Evolutionary conservation across 2,113 vertebrate genomes (phyloP), one percentile per base, ranked within the genome.

Genomic region (Seriola dumerili): DNA sequence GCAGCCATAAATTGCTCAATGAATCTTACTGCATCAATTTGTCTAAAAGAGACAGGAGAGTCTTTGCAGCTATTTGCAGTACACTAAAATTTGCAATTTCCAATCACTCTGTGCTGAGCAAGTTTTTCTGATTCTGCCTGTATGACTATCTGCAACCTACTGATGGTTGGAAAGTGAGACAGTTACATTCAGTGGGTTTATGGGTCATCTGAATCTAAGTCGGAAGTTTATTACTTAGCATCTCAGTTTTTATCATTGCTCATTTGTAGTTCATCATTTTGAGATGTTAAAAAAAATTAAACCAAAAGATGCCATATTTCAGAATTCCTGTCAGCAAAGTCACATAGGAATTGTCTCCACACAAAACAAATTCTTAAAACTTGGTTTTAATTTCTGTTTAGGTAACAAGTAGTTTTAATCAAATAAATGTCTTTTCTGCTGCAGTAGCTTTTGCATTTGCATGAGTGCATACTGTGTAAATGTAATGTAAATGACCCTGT

Each of bases 1-100:
- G 52, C 38, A 63, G 62, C 42, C 16, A 80, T 76, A 63, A 67
- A 83, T 72, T 68, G 80, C 66, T 87, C 67, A 42, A 72, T 87
- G 72, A 83, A 71, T 87, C 80, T 80, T 50, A 55, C 52, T 72
- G 66, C 40, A n/a, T 64, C 67, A 76, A 34, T 52, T 69, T 75
- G 64, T 83, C 80, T 21, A 1, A 48, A 62, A 72, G 72, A 65
- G 21, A 72, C 54, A 34, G 54, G 46, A 17, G 17, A 23, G 50
- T 69, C 69, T 57, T 48, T 69, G 68, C 9, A 50, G 54, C 19
- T 19, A 54, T 29, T 4, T 14, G 8, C 34, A 23, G 2, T 69
- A 25, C 13, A 48, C 14, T 48, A 14, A 48, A 16, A 48, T 62
- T 69, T 46, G 52, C 46, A 38, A 70, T 75, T 50, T 79, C 25